Base-by-base conservation (phyloP, 2,888 invertebrate species). In the Microplitis deprimator region DNA sequence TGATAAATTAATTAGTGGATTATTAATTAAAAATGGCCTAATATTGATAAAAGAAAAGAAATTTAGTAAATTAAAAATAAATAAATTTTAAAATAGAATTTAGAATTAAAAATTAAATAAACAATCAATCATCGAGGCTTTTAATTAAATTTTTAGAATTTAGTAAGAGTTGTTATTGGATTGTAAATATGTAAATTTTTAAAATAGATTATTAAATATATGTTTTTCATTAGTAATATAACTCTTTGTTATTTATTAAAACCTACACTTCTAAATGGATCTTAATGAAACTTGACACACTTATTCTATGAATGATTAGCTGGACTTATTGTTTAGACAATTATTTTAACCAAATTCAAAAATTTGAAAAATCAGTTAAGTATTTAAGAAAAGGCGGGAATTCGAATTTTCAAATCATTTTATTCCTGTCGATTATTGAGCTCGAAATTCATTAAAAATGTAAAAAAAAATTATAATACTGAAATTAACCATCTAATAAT, bases 151-250 rank as follows among this genome's bases (percentile, higher is more conserved):
- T 39, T 61, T 79, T 70, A 59, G 71, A 68, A 59, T 62, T 65
- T 76, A 76, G 68, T 77, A 77, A 75, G 71, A 78, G 75, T 80
- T 67, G 78, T 81, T 81, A 80, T 82, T 82, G 60, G 69, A 79
- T 81, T 84, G 82, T 83, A 82, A 81, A 84, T 82, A 83, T 81
- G 80, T 83, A 82, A 79, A 81, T 83, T 80, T 81, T 75, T 7
- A 77, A 76, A 79, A 80, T 59, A 71, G 79, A 80, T 76, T 20
- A 77, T 50, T 50, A 79, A 81, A 81, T 80, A 80, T 81, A 80
- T 81, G 78, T 81, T 78, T 82, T 79, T 76, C 68, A 79, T 77
- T 73, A 79, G 75, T 16, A 38, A n/a, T 20, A n/a, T 60, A 61
- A 41, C 39, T 75, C 10, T 75, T 6, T 20, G 7, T 38, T 61